phyloP scores from a whole-genome alignment of 92 coral and sea anemone species.

The Phenganax stokvisi region DNA sequence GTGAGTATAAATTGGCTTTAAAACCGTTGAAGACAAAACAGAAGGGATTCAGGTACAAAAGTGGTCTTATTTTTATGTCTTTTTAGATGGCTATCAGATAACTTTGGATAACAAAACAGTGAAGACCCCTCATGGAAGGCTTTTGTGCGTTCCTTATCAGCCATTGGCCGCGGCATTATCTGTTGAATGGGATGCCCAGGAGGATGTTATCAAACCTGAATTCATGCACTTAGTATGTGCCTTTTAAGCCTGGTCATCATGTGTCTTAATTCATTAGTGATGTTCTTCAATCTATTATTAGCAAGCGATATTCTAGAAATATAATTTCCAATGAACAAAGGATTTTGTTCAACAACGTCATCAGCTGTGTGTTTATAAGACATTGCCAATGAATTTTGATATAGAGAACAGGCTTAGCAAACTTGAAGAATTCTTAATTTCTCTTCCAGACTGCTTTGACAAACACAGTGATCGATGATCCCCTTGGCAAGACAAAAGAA shows the following conservation, averaged over 20 bases:
- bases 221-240: conserved; percentile 79
- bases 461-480: conserved; percentile 89
- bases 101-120: conserved; percentile 73
- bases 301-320: no score
- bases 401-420: neutral
- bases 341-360: no score
- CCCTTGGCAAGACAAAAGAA: conserved; percentile 56
- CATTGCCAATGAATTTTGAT: no score
- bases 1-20: conserved; percentile 40
- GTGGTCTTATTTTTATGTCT: neutral
- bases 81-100: conserved; percentile 75
- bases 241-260: neutral
- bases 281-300: no score
- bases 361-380: no score
- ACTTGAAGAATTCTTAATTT: neutral
- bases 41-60: no score
- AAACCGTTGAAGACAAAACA: neutral
- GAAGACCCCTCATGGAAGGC: conserved; percentile 78
- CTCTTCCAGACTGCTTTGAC: conserved; percentile 70
- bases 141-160: conserved; percentile 61
- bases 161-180: conserved; percentile 86
- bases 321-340: no score
- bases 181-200: conserved; percentile 94
- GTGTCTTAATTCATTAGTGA: neutral
- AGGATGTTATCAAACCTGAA: conserved; percentile 67